Percentiles rank a stretch among this genome's conserved stretches.
Conservation (phyloP, 2,113 vertebrate species). For the Sturnira hondurensis region DNA sequence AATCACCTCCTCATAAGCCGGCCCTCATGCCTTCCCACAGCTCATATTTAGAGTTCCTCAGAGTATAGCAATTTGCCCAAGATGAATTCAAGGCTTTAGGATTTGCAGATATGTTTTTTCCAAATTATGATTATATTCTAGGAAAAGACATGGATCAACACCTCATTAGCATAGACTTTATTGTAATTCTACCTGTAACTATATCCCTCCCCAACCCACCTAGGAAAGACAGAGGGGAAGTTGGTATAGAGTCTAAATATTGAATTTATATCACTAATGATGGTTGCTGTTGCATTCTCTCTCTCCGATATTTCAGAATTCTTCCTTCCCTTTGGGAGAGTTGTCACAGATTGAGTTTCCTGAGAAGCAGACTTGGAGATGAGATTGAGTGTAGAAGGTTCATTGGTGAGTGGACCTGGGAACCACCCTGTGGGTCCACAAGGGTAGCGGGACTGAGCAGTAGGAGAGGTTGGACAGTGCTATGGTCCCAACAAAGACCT, state of each 20-base stretch:
- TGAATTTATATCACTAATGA: background rate
- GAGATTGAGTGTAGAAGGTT: background rate
- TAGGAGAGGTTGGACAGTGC: background rate
- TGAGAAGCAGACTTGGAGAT: background rate
- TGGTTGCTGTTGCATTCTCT: background rate
- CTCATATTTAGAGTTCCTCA: background rate
- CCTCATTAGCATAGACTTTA: background rate
- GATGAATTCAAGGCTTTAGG: background rate
- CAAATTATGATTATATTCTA: background rate
- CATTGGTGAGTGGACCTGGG: background rate
- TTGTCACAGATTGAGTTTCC: background rate
- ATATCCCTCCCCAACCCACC: background rate
- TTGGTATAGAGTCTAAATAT: background rate
- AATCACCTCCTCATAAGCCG: background rate
- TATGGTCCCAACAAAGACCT: background rate
- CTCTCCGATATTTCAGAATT: background rate
- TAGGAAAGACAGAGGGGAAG: background rate
- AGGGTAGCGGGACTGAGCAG: too few relatives aligned
- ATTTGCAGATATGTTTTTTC: background rate
- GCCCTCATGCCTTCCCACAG: background rate
- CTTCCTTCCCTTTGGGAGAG: background rate
- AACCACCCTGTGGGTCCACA: background rate
- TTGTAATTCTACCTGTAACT: background rate
- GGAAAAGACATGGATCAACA: background rate
- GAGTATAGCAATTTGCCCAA: background rate